Base-by-base conservation (phyloP, 2,113 vertebrate genomes). In the Hoplias malabaricus region DNA sequence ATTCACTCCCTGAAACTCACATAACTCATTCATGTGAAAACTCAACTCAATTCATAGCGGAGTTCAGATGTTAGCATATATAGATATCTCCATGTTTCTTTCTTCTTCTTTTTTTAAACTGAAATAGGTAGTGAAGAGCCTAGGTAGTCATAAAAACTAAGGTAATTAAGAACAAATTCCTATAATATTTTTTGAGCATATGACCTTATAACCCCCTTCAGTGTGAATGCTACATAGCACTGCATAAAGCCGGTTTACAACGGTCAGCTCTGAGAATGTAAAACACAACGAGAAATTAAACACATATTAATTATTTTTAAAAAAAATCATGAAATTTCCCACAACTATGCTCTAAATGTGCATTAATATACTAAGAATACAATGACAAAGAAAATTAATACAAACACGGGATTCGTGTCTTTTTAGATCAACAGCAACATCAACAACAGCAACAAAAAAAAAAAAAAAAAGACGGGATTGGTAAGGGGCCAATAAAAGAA, bases 1-100 rank as follows among this genome's bases (percentile, higher is more conserved):
- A 12, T 27, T 34, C n/a, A 36, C 42, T 73, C 38, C 53, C 78
- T 86, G 77, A 85, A 84, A 53, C 80, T 88, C 84, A 82, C 75
- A 82, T 84, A 86, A 14, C 16, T 9, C 27, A 61, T 5, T 7
- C n/a, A n/a, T n/a, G n/a, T n/a, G n/a, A n/a, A n/a, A n/a, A n/a
- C n/a, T n/a, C n/a, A n/a, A n/a, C n/a, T n/a, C n/a, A 16, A 19
- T 34, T 81, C 84, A 78, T 29, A 80, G 61, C 23, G 23, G 25
- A 56, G 19, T 23, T 59, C 38, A 62, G 27, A 54, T 65, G 16
- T 29, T 61, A 33, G 38, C 34, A 65, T 13, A 57, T 13, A 29
- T 4, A 29, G 11, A 21, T 38, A 50, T 31, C 2, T 48, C 23
- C 13, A 48, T n/a, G n/a, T n/a, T n/a, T n/a, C n/a, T n/a, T n/a